Evolutionary conservation across 1,140 invertebrate genomes (phyloP).

Genomic region (Dryas iulia): DNA sequence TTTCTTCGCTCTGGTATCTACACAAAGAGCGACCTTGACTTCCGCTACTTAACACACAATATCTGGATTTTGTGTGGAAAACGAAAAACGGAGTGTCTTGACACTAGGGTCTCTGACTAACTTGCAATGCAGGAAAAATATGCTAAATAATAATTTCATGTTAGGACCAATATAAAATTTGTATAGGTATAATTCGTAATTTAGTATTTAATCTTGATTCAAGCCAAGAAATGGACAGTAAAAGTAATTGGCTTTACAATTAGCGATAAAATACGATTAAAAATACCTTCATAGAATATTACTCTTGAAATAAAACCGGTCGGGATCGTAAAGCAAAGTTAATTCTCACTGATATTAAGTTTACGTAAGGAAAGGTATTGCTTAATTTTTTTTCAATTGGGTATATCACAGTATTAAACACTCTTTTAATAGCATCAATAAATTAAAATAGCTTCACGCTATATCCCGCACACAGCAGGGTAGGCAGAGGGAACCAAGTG

Average conservation of each 20-base stretch:
- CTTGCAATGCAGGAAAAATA: too few relatives aligned
- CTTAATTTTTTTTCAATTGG: neutral
- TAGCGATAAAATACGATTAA: conserved; percentile 5
- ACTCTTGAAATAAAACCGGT: conserved; percentile 2
- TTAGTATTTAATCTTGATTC: conserved; percentile 1
- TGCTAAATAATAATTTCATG: neutral
- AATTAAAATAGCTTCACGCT: too few relatives aligned
- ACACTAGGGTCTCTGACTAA: too few relatives aligned
- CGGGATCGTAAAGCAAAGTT: neutral
- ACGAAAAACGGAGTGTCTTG: too few relatives aligned
- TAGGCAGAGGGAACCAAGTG: too few relatives aligned
- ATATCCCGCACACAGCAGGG: too few relatives aligned
- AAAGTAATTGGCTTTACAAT: neutral
- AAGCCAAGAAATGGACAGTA: neutral
- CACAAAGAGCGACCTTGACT: too few relatives aligned
- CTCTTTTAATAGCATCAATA: too few relatives aligned
- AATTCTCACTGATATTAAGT: neutral
- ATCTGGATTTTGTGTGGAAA: too few relatives aligned
- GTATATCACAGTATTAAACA: neutral
- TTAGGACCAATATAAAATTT: neutral
- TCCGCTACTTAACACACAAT: too few relatives aligned
- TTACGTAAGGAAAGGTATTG: neutral
- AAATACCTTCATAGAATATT: conserved; percentile 3
- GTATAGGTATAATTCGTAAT: neutral
- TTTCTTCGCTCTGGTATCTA: too few relatives aligned